Conservation (phyloP, 2,113 vertebrate species). For the Bambusicola thoracicus region DNA sequence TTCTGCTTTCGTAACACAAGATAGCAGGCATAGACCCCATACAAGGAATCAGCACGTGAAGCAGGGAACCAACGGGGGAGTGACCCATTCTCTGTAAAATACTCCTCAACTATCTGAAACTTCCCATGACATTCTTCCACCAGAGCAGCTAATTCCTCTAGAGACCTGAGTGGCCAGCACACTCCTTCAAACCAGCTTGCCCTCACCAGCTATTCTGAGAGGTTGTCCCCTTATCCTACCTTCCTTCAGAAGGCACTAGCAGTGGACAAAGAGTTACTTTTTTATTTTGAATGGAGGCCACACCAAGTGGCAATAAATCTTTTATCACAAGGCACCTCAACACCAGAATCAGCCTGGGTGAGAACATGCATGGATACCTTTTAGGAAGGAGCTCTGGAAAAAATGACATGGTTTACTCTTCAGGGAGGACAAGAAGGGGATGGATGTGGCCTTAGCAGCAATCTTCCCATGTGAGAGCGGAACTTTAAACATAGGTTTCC, state of each 20-base stretch:
- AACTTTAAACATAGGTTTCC: background rate
- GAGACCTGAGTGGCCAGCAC: background rate
- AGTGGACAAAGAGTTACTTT: background rate
- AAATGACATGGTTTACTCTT: background rate
- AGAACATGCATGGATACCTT: background rate
- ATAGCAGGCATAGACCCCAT: background rate
- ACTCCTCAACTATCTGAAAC: background rate
- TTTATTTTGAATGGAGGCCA: background rate
- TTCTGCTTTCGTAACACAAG: background rate
- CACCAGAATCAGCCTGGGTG: background rate
- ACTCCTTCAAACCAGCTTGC: background rate
- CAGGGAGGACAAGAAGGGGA: background rate
- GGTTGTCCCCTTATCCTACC: accelerated
- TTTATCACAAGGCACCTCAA: background rate
- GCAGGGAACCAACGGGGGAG: background rate
- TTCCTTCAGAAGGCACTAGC: background rate
- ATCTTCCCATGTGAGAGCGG: background rate
- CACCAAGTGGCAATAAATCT: accelerated
- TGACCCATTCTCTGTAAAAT: background rate
- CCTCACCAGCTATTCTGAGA: background rate
- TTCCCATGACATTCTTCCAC: background rate
- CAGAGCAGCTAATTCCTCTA: background rate
- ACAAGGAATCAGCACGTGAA: background rate
- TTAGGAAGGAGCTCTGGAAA: background rate
- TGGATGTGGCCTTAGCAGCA: background rate